A percentile compares a stretch with the other conserved stretches of the same genome.
Conservation (phyloP, 2,113 vertebrate species). For the Muscicapa adusta region DNA sequence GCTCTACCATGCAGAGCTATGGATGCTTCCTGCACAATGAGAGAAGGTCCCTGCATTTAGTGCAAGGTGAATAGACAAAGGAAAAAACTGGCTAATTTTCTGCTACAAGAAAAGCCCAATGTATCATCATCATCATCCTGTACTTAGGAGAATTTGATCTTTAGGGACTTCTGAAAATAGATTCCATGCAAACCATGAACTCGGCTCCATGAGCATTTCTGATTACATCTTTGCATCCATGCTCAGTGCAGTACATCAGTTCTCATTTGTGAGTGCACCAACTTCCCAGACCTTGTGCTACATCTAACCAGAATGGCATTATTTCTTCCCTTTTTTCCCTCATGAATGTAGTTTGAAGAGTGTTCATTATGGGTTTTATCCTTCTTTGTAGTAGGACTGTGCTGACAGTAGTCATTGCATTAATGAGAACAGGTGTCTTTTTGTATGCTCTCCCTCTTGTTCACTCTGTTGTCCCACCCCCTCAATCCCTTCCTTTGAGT, state of each 20-base stretch:
- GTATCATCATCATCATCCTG: not conserved
- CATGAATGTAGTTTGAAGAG: not conserved
- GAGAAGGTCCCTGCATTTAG: not conserved
- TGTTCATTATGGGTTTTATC: not conserved
- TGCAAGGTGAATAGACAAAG: not conserved
- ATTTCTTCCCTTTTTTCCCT: not conserved
- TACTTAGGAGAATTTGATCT: not conserved
- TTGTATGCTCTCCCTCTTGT: not conserved
- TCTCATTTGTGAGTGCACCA: not conserved
- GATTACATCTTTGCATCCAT: not conserved
- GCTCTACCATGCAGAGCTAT: not conserved
- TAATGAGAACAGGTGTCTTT: slow-evolving; percentile 39
- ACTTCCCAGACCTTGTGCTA: not conserved
- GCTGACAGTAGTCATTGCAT: not conserved
- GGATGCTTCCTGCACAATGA: not conserved
- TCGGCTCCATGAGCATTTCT: accelerated
- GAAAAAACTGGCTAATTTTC: not conserved
- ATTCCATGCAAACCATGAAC: not conserved
- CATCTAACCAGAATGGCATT: not conserved
- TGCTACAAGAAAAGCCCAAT: not conserved
- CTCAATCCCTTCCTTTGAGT: not conserved
- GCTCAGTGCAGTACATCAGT: not conserved
- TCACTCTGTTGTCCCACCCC: not conserved
- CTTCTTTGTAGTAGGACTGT: not conserved
- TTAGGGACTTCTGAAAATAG: not conserved